Percentiles rank a stretch among this genome's conserved stretches.
These are phyloP conservation scores for Onychostruthus taczanowskii DNA, from an alignment of 2,113 vertebrate species.

Conservation along the genomic window DNA sequence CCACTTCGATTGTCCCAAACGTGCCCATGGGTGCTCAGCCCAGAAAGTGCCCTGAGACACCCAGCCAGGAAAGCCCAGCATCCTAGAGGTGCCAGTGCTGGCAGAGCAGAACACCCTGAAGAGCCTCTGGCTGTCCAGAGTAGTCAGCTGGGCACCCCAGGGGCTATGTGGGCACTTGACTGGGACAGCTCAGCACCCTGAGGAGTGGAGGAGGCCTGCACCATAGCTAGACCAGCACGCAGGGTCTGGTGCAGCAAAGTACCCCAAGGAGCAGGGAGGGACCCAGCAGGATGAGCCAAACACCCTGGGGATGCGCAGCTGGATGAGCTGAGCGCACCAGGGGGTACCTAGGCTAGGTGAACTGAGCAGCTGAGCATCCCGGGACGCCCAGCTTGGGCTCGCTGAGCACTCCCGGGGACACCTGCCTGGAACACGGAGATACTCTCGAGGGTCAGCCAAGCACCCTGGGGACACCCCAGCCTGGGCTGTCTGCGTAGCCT, in stretches of 20 bases:
- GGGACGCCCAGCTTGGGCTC: too few species aligned
- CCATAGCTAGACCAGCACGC: neutral
- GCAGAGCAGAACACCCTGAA: accelerated
- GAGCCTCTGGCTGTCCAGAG: too few species aligned
- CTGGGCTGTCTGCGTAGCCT: neutral
- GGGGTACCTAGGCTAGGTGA: too few species aligned
- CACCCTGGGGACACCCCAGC: neutral
- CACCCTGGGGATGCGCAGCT: accelerated
- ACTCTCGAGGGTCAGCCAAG: too few species aligned
- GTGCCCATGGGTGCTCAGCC: accelerated
- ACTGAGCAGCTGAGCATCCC: neutral
- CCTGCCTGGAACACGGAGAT: neutral
- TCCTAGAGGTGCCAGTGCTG: accelerated
- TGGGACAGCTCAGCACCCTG: neutral
- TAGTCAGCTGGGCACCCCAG: neutral
- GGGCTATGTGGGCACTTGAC: neutral
- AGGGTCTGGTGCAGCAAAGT: too few species aligned
- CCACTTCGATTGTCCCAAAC: accelerated
- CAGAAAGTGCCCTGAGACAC: neutral
- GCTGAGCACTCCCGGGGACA: neutral
- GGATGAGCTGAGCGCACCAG: neutral
- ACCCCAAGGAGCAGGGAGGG: neutral
- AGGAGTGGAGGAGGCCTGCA: neutral
- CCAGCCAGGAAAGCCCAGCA: too few species aligned
- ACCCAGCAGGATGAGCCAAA: neutral